These are phyloP conservation scores for Lepus americanus DNA, from an alignment of 2,113 vertebrate species.

Conservation along the genomic window DNA sequence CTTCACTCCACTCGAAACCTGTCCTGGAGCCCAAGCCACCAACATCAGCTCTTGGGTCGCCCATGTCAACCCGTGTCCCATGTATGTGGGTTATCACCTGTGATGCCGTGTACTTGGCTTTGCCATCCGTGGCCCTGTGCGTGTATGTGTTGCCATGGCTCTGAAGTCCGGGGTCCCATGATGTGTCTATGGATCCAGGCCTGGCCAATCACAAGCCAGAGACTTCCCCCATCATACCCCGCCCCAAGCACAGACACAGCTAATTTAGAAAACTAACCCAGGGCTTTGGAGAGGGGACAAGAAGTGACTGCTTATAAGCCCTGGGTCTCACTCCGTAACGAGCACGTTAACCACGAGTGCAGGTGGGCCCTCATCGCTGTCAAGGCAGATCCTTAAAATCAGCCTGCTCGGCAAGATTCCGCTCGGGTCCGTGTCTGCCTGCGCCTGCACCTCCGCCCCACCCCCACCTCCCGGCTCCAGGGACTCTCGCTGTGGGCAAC, in stretches of 20 bases:
- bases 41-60: neutral
- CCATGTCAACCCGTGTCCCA: no score
- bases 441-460: rapidly evolving
- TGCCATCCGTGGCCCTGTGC: no score
- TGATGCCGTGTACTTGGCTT: no score
- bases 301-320: neutral
- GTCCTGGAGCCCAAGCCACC: neutral
- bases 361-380: neutral
- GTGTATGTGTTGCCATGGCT: neutral
- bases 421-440: rapidly evolving
- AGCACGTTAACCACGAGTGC: neutral
- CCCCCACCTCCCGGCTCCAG: rapidly evolving
- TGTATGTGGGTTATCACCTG: no score
- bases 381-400: neutral
- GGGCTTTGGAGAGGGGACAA: neutral
- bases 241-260: no score
- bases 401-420: rapidly evolving
- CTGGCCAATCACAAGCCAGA: neutral
- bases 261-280: neutral
- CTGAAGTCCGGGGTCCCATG: rapidly evolving
- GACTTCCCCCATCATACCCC: neutral
- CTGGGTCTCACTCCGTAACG: neutral
- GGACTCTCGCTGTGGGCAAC: rapidly evolving
- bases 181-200: neutral
- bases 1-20: no score